Evolutionary conservation across 2,113 vertebrate genomes (phyloP).

Genomic region (Gymnobelideus leadbeateri): DNA sequence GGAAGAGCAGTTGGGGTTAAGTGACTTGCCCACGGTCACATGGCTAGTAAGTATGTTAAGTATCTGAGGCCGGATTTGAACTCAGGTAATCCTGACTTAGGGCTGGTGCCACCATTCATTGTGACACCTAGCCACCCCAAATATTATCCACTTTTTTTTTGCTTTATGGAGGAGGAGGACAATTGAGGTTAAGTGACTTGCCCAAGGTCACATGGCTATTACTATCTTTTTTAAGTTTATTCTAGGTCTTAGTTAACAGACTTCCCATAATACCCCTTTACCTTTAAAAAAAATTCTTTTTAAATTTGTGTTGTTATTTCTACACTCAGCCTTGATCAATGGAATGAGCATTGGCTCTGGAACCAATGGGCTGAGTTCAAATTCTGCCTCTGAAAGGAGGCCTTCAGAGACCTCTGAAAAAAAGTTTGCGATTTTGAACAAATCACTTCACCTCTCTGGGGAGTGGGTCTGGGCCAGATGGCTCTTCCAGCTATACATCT

Average conservation of each 20-base stretch:
- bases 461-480: too few relatives aligned
- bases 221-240: not conserved
- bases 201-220: too few relatives aligned
- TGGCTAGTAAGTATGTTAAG: too few relatives aligned
- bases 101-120: too few relatives aligned
- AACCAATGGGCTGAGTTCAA: not conserved
- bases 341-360: not conserved
- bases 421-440: not conserved
- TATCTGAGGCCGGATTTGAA: too few relatives aligned
- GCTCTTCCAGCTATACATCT: not conserved
- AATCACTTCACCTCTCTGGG: not conserved
- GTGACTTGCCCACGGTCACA: too few relatives aligned
- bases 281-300: not conserved
- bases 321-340: not conserved
- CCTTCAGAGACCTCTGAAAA: not conserved
- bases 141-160: too few relatives aligned
- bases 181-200: too few relatives aligned
- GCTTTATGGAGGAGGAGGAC: too few relatives aligned
- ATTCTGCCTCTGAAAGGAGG: not conserved
- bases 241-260: not conserved
- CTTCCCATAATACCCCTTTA: not conserved
- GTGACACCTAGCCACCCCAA: too few relatives aligned
- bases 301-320: not conserved
- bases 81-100: too few relatives aligned
- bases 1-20: too few relatives aligned